Conservation (phyloP, 1,140 invertebrate species). For the Caerostris extrusa region DNA sequence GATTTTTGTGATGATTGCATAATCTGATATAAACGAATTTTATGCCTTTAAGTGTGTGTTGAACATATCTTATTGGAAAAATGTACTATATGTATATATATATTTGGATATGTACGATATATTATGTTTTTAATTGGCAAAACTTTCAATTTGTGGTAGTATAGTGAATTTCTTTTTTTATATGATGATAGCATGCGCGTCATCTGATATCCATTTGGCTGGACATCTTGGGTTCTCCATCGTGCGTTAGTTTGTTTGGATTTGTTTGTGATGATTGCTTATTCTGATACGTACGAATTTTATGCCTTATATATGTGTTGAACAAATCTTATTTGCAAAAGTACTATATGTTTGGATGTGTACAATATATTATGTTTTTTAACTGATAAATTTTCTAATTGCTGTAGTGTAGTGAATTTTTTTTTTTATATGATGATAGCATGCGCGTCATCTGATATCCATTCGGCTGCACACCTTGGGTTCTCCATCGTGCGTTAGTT, state of each 20-base stretch:
- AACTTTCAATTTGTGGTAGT: neutral
- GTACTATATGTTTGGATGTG: too few relatives aligned
- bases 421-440: neutral
- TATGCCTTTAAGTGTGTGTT: too few relatives aligned
- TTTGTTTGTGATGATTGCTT: neutral
- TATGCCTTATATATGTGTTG: too few relatives aligned
- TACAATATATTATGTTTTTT: too few relatives aligned
- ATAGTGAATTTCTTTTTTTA: neutral
- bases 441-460: conserved; percentile 30
- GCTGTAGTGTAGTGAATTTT: too few relatives aligned
- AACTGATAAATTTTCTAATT: too few relatives aligned
- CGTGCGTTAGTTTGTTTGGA: neutral
- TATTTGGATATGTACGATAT: neutral
- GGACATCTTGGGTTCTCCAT: neutral
- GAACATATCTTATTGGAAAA: too few relatives aligned
- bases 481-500: neutral
- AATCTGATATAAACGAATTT: neutral
- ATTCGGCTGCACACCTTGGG: neutral
- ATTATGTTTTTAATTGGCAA: neutral
- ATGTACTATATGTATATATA: too few relatives aligned
- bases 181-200: conserved; percentile 29
- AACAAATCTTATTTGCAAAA: too few relatives aligned
- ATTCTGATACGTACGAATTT: neutral
- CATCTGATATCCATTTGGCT: neutral
- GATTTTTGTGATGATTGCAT: neutral